Base-by-base conservation (phyloP, 2,113 vertebrate genomes). In the Vireo altiloquus region DNA sequence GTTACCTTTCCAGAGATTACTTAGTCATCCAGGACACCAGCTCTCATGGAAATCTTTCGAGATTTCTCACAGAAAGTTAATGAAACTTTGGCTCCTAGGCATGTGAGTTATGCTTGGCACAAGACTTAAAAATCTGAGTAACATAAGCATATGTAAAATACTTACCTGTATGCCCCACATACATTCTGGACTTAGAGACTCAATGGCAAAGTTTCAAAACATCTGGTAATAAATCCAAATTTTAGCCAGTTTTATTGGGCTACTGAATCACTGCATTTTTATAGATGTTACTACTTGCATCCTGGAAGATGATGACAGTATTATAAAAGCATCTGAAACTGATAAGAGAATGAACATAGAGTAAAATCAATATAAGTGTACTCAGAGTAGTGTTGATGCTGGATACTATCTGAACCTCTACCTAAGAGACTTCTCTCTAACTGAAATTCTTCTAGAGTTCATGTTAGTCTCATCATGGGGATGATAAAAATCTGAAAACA, bases 171-270 rank as follows among this genome's bases (percentile, higher is more conserved):
- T 15, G 30, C 35, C 63, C 28, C 0, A 0, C 30, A 28, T 31
- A 19, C 24, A 49, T 57, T 30, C 59, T 65, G 63, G 72, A 49
- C 18, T 72, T 71, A 35, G 15, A 49, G 42, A 21, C 20, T 69
- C 69, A 65, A 76, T 13, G 13, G 63, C 47, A 70, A 69, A 46
- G n/a, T 82, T 76, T 77, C 68, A 93, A 88, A 94, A 84, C 11
- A 66, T 52, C 31, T 66, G 24, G 40, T 54, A 93, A 65, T 47
- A 82, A 80, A 70, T 61, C 21, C 52, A 57, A 46, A 66, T 74
- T 84, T 72, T 5, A 75, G n/a, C 31, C 25, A 20, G 40, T 76
- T 87, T 85, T 71, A 76, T 5, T 56, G 14, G 16, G 52, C 78
- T 33, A 46, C 60, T 27, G 15, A 53, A 71, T 68, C 28, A 70